phyloP scores from a whole-genome alignment of 2,797 vertebrate species.

The Halcyon leucocephala region DNA sequence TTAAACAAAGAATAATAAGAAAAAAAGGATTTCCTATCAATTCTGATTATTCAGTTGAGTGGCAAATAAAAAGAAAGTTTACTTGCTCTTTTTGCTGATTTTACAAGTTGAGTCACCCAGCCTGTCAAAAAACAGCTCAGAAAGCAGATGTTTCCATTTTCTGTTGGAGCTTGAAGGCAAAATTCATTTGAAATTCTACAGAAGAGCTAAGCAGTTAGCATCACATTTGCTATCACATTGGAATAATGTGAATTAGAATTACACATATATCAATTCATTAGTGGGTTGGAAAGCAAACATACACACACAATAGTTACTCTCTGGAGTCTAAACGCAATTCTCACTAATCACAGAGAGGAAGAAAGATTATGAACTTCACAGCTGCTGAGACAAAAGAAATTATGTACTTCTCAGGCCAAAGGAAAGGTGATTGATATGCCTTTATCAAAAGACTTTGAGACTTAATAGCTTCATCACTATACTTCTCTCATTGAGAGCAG shows the following conservation, averaged over 20 bases:
- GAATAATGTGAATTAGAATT: slow-evolving; percentile 43
- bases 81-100: slow-evolving; percentile 26
- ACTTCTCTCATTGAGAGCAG: background rate
- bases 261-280: slow-evolving; percentile 42
- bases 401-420: background rate
- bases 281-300: background rate
- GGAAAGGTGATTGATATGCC: background rate
- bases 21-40: background rate
- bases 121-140: background rate
- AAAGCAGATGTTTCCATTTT: slow-evolving; percentile 39
- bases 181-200: slow-evolving; percentile 33
- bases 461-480: background rate
- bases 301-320: slow-evolving; percentile 4
- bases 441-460: background rate
- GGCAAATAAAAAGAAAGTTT: slow-evolving; percentile 6
- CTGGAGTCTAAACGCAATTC: slow-evolving; percentile 19
- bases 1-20: background rate
- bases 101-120: slow-evolving; percentile 6
- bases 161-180: background rate
- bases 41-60: background rate
- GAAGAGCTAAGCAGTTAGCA: slow-evolving; percentile 12
- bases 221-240: slow-evolving; percentile 6
- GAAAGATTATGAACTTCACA: background rate
- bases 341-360: slow-evolving; percentile 12
- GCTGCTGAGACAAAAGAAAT: slow-evolving; percentile 17